These are phyloP conservation scores for Nylanderia fulva DNA, from an alignment of 1,140 invertebrate genomes.

Conservation along the genomic window DNA sequence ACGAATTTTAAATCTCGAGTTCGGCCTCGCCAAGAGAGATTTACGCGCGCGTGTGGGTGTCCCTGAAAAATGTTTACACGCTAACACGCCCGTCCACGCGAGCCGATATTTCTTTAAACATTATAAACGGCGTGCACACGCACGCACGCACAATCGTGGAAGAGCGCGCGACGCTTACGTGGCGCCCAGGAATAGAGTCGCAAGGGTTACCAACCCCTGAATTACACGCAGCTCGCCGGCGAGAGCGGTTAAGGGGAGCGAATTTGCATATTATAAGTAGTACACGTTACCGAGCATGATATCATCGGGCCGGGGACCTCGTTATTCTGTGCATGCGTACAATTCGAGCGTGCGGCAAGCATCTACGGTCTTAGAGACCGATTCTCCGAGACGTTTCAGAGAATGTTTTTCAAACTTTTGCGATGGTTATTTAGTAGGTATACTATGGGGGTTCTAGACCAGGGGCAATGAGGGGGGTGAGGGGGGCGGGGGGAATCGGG, in stretches of 20 bases:
- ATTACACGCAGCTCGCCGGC: slow-evolving; percentile 76
- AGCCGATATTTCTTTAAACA: slow-evolving; percentile 78
- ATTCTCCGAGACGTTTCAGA: background rate
- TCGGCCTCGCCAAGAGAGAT: background rate
- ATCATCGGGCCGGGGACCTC: slow-evolving; percentile 82
- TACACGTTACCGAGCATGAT: slow-evolving; percentile 82
- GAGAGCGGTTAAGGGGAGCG: slow-evolving; percentile 69
- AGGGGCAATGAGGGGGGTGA: no score
- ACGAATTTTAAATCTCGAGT: slow-evolving; percentile 21
- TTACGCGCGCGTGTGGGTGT: background rate
- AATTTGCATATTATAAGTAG: slow-evolving; percentile 86
- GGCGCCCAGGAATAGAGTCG: slow-evolving; percentile 73
- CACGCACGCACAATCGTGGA: background rate
- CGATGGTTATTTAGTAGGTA: slow-evolving; percentile 44
- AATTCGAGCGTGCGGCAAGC: slow-evolving; percentile 79
- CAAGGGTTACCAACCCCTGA: slow-evolving; percentile 80
- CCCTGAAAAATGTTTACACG: slow-evolving; percentile 47
- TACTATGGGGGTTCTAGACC: no score
- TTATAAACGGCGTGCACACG: slow-evolving; percentile 22
- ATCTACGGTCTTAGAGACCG: slow-evolving; percentile 72
- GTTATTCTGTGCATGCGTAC: slow-evolving; percentile 82
- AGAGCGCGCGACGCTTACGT: slow-evolving; percentile 59
- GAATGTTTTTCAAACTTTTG: slow-evolving; percentile 50
- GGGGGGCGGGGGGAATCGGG: no score
- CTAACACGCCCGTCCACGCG: slow-evolving; percentile 8